Base-by-base conservation (phyloP, 2,888 invertebrate species). In the Drosophila meridiana region DNA sequence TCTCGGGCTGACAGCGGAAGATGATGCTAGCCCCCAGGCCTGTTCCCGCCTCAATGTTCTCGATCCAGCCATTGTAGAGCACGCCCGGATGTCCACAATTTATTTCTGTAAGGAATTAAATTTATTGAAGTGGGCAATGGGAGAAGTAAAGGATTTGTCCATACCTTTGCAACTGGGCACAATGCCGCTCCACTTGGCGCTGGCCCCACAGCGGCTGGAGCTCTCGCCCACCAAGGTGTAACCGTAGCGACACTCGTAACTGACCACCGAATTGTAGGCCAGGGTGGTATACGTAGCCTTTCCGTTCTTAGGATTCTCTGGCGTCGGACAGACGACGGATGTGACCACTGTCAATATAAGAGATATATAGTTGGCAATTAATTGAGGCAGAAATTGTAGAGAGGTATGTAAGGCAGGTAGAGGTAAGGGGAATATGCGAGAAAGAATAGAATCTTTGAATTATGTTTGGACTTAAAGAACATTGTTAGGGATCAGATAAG, bases 241-340 rank as follows among this genome's bases (percentile, higher is more conserved):
- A 11, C 99, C 99, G 90, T 98, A 97, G 91, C 97, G 97, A 94
- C 99, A 99, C 91, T 98, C 98, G 94, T 99, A 99, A 58, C 97
- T 97, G 30, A 99, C 98, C 71, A 98, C 96, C 0, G 99, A 98
- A 93, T 99, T 98, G 95, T 98, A 99, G 2, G 98, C 97, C 91
- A 97, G 96, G 48, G 98, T 97, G 0, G 97, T 97, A 93, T 97
- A 99, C 79, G 98, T 96, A 65, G 98, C 98, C 90, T 97, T 97
- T 53, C 99, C 99, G 93, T 98, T 97, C 57, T 96, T 95, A 0
- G 99, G 99, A 90, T 97, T 97, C 84, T 97, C 97, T 0, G 99
- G 98, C 50, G 96, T 95, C 43, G 97, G 96, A 93, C 99, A 99
- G 94, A 98, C 97, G 85, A 99, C 98, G 89, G 99, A 98, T 94